These are phyloP conservation scores for Phylloscopus whistleri DNA, from an alignment of 2,113 vertebrate genomes.

Conservation along the genomic window DNA sequence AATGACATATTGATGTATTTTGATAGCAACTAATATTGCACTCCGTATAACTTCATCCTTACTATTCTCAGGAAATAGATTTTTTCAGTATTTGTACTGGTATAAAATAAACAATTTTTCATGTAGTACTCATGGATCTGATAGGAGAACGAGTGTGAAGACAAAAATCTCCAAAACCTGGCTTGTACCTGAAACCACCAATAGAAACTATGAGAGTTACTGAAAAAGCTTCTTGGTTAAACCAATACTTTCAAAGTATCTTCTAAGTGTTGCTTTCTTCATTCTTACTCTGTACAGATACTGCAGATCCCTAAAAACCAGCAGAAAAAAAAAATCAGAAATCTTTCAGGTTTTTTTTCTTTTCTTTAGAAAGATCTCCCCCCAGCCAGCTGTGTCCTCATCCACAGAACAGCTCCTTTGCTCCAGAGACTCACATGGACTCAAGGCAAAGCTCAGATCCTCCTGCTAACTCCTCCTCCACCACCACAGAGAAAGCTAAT, in stretches of 20 bases:
- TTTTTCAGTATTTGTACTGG: neutral
- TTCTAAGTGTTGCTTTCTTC: neutral
- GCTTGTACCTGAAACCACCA: neutral
- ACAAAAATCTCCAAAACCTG: neutral
- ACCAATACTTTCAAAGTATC: neutral
- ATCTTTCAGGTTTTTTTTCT: neutral
- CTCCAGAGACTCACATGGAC: neutral
- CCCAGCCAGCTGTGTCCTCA: neutral
- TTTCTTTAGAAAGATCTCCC: neutral
- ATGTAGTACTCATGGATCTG: neutral
- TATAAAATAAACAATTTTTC: neutral
- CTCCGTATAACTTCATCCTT: neutral
- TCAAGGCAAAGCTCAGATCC: neutral
- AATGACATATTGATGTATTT: slow-evolving; percentile 9
- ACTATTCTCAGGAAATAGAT: neutral
- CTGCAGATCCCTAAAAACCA: neutral
- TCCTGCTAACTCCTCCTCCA: neutral
- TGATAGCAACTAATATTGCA: neutral
- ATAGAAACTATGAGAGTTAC: neutral
- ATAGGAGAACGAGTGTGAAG: neutral
- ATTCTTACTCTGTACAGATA: neutral
- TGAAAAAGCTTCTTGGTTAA: neutral
- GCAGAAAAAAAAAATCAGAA: neutral
- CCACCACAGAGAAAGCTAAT: neutral
- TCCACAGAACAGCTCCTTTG: neutral